These are phyloP conservation scores for Panthera leo DNA, from an alignment of 2,113 vertebrate species.

Conservation along the genomic window DNA sequence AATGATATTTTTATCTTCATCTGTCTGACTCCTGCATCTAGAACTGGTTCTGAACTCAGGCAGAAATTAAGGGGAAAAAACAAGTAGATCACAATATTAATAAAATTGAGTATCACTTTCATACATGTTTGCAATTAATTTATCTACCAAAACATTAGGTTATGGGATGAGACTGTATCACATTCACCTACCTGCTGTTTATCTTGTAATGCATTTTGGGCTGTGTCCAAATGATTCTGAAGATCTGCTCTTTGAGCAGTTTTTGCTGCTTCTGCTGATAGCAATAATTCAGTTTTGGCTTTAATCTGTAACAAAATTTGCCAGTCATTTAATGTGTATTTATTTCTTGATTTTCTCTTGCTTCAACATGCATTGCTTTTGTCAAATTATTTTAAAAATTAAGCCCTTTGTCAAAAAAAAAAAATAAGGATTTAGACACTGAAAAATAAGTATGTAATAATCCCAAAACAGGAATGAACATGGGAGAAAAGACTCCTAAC, in stretches of 20 bases:
- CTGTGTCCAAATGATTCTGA: conserved; percentile 96
- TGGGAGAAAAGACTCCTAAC: neutral
- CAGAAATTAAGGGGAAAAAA: conserved; percentile 1
- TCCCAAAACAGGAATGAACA: neutral
- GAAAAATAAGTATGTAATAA: conserved; percentile 17
- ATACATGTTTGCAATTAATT: neutral
- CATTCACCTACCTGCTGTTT: conserved; percentile 92
- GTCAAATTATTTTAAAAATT: conserved; percentile 33
- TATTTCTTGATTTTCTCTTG: neutral
- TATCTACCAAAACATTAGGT: neutral
- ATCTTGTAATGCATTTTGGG: conserved; percentile 96
- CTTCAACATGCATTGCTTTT: neutral
- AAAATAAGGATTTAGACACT: neutral
- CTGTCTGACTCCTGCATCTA: neutral
- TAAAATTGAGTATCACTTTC: neutral
- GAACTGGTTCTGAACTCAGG: neutral
- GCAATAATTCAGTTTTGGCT: conserved; percentile 96
- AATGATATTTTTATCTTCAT: conserved; percentile 30
- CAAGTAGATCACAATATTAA: neutral
- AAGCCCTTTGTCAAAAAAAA: neutral
- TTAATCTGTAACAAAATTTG: conserved; percentile 90
- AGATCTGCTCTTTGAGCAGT: conserved; percentile 95
- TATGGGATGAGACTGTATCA: neutral
- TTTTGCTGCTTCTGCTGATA: conserved; percentile 97
- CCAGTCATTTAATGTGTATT: conserved; percentile 29